phyloP scores from a whole-genome alignment of 2,797 vertebrate species.

The Anguilla marmorata region DNA sequence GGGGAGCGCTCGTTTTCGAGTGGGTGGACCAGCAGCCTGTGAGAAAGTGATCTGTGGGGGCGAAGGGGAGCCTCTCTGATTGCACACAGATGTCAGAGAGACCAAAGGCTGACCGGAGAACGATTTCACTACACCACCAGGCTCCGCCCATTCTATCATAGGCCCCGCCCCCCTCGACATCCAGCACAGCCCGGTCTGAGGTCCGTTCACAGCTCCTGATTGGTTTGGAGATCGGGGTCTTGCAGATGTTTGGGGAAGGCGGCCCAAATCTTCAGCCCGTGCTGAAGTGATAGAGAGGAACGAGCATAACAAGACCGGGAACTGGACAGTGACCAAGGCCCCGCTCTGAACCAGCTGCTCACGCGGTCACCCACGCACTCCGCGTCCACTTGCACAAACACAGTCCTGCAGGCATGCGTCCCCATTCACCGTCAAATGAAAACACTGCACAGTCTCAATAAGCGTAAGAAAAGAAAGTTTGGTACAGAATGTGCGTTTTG shows the following conservation, averaged over 20 bases:
- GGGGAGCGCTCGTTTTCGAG: not conserved
- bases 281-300: not conserved
- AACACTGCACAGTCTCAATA: not conserved
- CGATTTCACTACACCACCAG: not conserved
- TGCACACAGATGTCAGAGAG: not conserved
- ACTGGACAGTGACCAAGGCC: slow-evolving; percentile 10
- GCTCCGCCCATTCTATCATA: not conserved
- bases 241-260: not conserved
- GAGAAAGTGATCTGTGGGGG: not conserved
- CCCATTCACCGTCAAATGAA: not conserved
- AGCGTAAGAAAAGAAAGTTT: not conserved
- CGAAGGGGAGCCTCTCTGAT: not conserved
- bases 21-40: not conserved
- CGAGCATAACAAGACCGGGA: not conserved
- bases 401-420: not conserved
- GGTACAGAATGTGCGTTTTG: not conserved
- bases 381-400: slow-evolving; percentile 6
- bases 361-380: not conserved
- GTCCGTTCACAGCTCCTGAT: slow-evolving; percentile 1
- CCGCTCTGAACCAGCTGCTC: not conserved
- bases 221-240: not conserved
- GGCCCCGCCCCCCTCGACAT: too few relatives aligned
- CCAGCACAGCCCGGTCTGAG: not conserved
- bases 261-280: not conserved
- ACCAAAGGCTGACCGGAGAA: not conserved